Base-by-base conservation (phyloP, 2,113 vertebrate species). In the Echinops telfairi region DNA sequence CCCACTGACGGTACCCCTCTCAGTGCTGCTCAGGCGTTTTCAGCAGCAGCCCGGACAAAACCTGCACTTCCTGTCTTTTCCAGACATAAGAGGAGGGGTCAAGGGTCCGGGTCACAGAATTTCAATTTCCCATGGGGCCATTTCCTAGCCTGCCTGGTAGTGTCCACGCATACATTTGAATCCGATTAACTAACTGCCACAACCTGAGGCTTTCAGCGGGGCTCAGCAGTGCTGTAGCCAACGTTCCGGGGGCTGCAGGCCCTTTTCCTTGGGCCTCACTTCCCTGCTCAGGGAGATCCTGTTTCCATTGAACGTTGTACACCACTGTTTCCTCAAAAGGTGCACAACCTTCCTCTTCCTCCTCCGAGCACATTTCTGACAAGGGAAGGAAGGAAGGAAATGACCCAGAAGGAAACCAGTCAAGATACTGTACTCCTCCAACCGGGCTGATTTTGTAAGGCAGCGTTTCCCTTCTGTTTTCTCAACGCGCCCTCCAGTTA, bases 401-500 rank as follows among this genome's bases (percentile, higher is more conserved):
- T 78, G 40, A 87, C 60, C 79, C 19, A 89, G 58, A 84, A 25
- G 20, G 3, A 82, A 92, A 60, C 47, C n/a, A 16, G 33, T 58
- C 57, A 22, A 73, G 66, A 86, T 62, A 57, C 5, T n/a, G 86
- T 10, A 57, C 20, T 71, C 88, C 29, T 40, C 76, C 33, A 83
- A 68, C 47, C 40, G 60, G 16, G 22, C 60, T 62, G 14, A 64
- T 38, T 83, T 53, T 87, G 29, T 79, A 38, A 27, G 36, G 23
- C 20, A 71, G 80, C 77, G 64, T 87, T 95, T 83, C 92, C 78
- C 81, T 79, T 83, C 86, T 70, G 40, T 58, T 89, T 75, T 92
- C 68, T 66, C 85, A 86, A 93, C 19, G 94, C 76, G 82, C 85
- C 84, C 62, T 88, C 86, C 83, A 71, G 88, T 71, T 77, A 83